These are phyloP conservation scores for Teinopalpus imperialis DNA, from an alignment of 2,888 invertebrate species.

Conservation along the genomic window DNA sequence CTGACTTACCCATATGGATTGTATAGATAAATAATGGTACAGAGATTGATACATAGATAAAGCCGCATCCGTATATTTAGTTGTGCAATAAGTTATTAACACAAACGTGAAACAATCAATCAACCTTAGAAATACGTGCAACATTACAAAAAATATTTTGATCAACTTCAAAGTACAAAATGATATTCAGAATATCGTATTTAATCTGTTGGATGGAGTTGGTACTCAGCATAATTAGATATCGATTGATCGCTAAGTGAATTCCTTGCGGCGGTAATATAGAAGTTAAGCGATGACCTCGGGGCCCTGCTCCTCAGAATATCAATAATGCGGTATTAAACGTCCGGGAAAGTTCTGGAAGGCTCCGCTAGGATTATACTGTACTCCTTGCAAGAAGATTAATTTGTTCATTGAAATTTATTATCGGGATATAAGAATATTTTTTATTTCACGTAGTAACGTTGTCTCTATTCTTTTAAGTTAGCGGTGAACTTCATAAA, in stretches of 20 bases:
- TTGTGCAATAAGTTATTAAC: too few species aligned
- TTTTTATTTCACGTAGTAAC: conserved; percentile 10
- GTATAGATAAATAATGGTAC: too few species aligned
- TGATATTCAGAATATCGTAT: conserved; percentile 35
- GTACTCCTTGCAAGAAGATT: conserved; percentile 45
- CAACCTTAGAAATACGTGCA: too few species aligned
- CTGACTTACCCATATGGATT: too few species aligned
- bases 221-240: conserved; percentile 39
- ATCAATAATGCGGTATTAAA: conserved; percentile 61
- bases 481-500: too few species aligned
- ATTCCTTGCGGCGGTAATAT: conserved; percentile 45
- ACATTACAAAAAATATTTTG: too few species aligned
- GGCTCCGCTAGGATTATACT: conserved; percentile 64
- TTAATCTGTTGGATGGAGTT: conserved; percentile 36
- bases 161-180: too few species aligned
- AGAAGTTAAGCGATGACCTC: conserved; percentile 53
- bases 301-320: conserved; percentile 47
- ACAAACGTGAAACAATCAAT: too few species aligned
- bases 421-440: conserved; percentile 11
- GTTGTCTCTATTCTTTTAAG: too few species aligned
- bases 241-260: conserved; percentile 57
- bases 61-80: too few species aligned
- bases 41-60: too few species aligned
- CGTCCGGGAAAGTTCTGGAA: conserved; percentile 51
- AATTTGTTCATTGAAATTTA: conserved; percentile 34